Percentiles rank a stretch among this genome's conserved stretches.
Conservation (phyloP, 2,888 invertebrate species). For the Entomobrya multifasciata region DNA sequence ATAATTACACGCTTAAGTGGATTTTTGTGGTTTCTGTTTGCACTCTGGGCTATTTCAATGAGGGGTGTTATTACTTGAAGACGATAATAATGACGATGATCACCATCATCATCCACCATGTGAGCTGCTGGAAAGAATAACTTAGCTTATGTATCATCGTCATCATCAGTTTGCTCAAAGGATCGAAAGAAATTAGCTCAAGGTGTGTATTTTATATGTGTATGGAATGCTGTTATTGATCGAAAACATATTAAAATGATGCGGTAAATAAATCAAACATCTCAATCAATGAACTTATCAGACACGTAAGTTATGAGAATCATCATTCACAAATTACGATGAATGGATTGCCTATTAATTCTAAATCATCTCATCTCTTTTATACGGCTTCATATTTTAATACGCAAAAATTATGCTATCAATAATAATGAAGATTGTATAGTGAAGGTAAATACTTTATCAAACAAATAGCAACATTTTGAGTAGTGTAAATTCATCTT, state of each 20-base stretch:
- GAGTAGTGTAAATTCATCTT: conserved; percentile 7
- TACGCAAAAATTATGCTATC: background rate
- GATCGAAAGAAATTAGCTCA: conserved; percentile 43
- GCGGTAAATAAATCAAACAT: conserved; percentile 22
- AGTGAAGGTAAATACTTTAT: background rate
- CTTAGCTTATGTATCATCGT: no score
- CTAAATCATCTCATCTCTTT: no score
- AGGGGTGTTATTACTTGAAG: conserved; percentile 40
- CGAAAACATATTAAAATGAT: background rate
- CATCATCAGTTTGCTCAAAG: background rate
- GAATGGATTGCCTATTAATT: conserved; percentile 28
- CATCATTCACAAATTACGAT: background rate
- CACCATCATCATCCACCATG: background rate
- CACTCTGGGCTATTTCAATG: conserved; percentile 41
- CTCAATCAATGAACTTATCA: conserved; percentile 34
- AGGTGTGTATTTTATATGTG: conserved; percentile 23
- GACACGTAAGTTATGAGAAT: background rate
- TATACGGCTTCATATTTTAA: background rate
- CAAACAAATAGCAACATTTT: background rate
- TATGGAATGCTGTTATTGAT: conserved; percentile 24
- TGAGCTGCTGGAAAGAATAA: background rate
- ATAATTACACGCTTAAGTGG: conserved; percentile 17
- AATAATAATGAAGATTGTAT: background rate
- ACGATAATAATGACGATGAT: background rate
- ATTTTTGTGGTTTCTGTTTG: background rate